Base-by-base conservation (phyloP, 2,888 invertebrate species). In the Pheosia gnoma region DNA sequence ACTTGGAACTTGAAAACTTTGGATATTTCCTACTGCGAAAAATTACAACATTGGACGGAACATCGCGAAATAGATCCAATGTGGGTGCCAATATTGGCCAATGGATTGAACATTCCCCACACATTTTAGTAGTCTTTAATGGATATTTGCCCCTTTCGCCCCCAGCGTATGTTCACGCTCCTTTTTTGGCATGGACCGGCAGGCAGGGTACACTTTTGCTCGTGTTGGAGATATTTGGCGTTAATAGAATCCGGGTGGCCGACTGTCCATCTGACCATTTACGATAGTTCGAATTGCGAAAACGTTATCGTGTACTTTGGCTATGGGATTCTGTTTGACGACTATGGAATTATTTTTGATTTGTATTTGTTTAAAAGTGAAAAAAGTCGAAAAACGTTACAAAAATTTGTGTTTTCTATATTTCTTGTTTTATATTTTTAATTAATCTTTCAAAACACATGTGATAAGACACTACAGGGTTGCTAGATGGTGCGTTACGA, bases 151-250 rank as follows among this genome's bases (percentile, higher is more conserved):
- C 72, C 74, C 77, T 70, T 68, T 65, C 67, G 57, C 41, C 36
- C 51, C 25, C 47, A 56, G 59, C 49, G 38, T 36, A 62, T 68
- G 65, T 75, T 67, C 61, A 60, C 63, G 65, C 56, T 64, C 68
- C 71, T 69, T 72, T 81, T 81, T 80, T 70, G 63, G 60, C 52
- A 37, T 2, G 45, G 8, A 8, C 25, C 25, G 53, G 37, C 60
- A 57, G 59, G 62, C 25, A 51, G 68, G 72, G 72, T 62, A 70
- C 61, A 72, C 66, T 79, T 83, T 86, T 85, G 77, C 80, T 83
- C 78, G 78, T 79, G 58, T 80, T 82, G 78, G 70, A 78, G 78
- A 83, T 83, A 83, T 84, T 82, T 74, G 73, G 74, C 72, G 75
- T 81, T 85, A 84, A 84, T 84, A 81, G 79, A 78, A 80, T 79